Evolutionary conservation across 2,888 invertebrate genomes (phyloP).

Genomic region (Strigamia maritima): DNA sequence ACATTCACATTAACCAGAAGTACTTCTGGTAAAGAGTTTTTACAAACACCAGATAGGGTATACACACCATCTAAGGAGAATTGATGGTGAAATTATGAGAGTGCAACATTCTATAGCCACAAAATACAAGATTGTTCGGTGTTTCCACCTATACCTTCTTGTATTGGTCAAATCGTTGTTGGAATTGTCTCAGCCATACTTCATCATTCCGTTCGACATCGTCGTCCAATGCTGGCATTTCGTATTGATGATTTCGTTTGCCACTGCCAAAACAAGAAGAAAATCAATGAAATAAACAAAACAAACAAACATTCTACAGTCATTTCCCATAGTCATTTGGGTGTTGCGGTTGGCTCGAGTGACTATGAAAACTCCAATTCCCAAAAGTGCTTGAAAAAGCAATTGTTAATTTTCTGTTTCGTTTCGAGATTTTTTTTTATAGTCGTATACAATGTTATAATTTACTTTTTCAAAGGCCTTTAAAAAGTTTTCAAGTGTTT

Average conservation of each 20-base stretch:
- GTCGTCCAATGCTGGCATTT: slow-evolving; percentile 21
- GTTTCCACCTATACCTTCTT: neutral
- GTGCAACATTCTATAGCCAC: no score
- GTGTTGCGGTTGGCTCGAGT: no score
- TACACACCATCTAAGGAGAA: no score
- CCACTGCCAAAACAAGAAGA: slow-evolving; percentile 3
- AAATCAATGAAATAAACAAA: neutral
- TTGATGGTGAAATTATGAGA: no score
- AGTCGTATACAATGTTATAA: neutral
- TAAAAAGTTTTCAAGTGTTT: neutral
- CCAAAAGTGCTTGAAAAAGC: no score
- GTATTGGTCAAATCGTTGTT: neutral
- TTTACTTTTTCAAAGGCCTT: neutral
- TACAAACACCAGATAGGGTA: no score
- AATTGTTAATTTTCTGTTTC: neutral
- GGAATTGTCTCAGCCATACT: neutral
- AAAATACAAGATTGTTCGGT: neutral
- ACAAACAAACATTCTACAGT: no score
- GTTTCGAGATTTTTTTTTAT: neutral
- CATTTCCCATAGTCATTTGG: no score
- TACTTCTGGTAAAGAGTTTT: no score
- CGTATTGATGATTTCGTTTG: slow-evolving; percentile 28
- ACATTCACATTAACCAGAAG: no score
- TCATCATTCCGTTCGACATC: slow-evolving; percentile 13
- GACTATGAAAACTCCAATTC: no score